Conservation (phyloP, 2,888 invertebrate species). For the Xestobium rufovillosum region DNA sequence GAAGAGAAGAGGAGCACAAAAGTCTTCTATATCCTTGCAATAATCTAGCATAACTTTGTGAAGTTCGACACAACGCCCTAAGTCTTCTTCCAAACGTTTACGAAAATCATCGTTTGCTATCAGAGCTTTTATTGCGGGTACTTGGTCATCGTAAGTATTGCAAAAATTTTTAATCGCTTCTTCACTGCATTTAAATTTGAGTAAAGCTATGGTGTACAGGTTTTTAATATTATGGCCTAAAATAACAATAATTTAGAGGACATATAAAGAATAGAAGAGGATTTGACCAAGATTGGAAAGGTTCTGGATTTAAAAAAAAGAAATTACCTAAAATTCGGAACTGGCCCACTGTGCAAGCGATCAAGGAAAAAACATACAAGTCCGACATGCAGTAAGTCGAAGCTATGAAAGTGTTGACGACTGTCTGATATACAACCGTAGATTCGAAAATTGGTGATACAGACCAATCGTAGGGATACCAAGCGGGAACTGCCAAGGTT, state of each 20-base stretch:
- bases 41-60: not conserved
- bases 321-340: not conserved
- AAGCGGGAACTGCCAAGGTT: too few species aligned
- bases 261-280: too few species aligned
- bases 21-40: constrained; percentile 1
- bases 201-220: not conserved
- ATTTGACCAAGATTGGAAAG: too few species aligned
- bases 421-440: not conserved
- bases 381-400: not conserved
- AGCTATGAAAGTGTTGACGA: not conserved
- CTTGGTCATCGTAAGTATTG: too few species aligned
- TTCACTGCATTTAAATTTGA: too few species aligned
- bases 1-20: not conserved
- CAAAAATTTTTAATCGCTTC: not conserved
- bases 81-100: not conserved
- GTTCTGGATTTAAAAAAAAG: not conserved
- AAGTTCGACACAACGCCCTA: not conserved
- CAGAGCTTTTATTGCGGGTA: too few species aligned
- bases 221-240: not conserved
- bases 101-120: not conserved
- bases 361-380: not conserved
- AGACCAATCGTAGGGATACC: not conserved
- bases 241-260: too few species aligned
- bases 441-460: not conserved
- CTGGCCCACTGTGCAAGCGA: not conserved